Percentiles rank a stretch among this genome's conserved stretches.
These are phyloP conservation scores for Drosophila erecta DNA, from an alignment of 1,140 invertebrate species.

Conservation along the genomic window DNA sequence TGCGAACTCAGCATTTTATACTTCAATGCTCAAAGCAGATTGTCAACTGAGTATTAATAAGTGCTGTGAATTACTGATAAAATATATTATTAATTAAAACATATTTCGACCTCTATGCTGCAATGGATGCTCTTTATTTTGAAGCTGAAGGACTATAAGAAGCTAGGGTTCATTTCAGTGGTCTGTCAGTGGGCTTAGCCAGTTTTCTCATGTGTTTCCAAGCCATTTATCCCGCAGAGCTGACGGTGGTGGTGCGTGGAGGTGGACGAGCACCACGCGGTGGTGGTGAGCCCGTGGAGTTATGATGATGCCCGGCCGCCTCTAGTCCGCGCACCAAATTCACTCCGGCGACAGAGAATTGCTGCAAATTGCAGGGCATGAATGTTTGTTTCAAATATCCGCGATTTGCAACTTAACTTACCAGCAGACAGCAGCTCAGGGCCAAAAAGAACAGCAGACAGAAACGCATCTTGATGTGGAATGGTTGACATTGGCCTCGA, in stretches of 20 bases:
- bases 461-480: conserved; percentile 62
- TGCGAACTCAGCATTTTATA: neutral
- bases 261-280: conserved; percentile 42
- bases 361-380: conserved; percentile 11
- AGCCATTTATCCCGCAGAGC: conserved; percentile 29
- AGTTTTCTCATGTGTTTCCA: neutral
- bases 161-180: neutral
- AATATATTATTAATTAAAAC: neutral
- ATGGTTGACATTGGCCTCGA: conserved; percentile 60
- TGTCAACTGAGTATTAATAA: no score
- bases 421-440: conserved; percentile 55
- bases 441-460: conserved; percentile 47
- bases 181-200: neutral
- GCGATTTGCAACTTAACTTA: conserved; percentile 11
- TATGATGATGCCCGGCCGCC: conserved; percentile 26
- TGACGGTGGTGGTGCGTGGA: conserved; percentile 41
- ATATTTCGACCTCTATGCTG: neutral
- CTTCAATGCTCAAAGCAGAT: no score
- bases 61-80: no score
- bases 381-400: neutral
- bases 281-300: conserved; percentile 26
- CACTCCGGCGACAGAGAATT: conserved; percentile 26
- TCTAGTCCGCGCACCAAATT: conserved; percentile 3
- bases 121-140: conserved; percentile 5
- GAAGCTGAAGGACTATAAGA: conserved; percentile 3